A percentile compares a stretch with the other conserved stretches of the same genome.
Conservation (phyloP, 2,888 invertebrate genomes). For the Agriopis marginaria region DNA sequence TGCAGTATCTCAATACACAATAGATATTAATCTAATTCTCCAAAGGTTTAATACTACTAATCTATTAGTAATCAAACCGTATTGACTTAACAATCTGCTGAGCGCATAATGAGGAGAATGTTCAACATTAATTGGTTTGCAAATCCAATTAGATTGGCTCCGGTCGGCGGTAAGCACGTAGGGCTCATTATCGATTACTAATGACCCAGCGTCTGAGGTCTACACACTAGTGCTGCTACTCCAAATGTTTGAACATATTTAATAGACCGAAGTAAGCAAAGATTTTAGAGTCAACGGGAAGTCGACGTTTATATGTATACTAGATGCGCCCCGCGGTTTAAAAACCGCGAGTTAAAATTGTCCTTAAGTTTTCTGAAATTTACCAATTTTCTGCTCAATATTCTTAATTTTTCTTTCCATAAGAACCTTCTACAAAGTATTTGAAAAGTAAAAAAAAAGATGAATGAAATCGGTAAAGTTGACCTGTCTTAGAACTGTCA, state of each 20-base stretch:
- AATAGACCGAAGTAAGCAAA: too few species aligned
- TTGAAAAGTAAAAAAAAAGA: too few species aligned
- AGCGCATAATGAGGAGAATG: conserved; percentile 74
- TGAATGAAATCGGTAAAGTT: too few species aligned
- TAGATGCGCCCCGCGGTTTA: too few species aligned
- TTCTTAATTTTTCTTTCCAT: too few species aligned
- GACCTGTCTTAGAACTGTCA: too few species aligned
- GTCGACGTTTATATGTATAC: neutral
- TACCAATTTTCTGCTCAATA: too few species aligned
- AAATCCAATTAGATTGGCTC: conserved; percentile 80
- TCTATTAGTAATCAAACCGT: conserved; percentile 71
- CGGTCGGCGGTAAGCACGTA: conserved; percentile 78
- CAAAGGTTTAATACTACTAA: conserved; percentile 48
- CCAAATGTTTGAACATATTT: neutral
- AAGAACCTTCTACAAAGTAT: too few species aligned
- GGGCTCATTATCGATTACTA: conserved; percentile 79
- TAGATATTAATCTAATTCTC: too few species aligned
- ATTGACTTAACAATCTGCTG: conserved; percentile 76
- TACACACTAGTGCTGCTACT: conserved; percentile 9
- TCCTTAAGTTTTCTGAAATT: too few species aligned
- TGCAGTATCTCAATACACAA: too few species aligned
- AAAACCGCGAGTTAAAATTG: too few species aligned
- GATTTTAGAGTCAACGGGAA: neutral
- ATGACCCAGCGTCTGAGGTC: conserved; percentile 67
- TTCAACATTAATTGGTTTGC: conserved; percentile 82